Evolutionary conservation across 2,888 invertebrate genomes (phyloP).

Genomic region (Temnothorax ravouxi): DNA sequence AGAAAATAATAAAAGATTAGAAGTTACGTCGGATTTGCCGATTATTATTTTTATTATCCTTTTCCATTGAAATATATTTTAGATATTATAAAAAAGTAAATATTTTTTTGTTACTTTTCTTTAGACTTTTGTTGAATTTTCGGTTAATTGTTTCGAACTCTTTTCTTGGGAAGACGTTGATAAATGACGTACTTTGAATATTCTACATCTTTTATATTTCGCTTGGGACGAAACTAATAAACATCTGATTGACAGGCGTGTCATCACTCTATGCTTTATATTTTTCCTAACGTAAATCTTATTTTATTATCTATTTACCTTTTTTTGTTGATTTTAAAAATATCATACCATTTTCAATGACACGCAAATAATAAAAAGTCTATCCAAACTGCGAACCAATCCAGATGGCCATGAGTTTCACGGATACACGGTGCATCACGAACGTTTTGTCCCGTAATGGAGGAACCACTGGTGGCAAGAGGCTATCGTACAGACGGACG

Average conservation of each 20-base stretch:
- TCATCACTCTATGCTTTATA: background rate
- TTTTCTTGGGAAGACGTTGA: background rate
- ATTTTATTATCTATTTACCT: background rate
- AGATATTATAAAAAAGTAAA: background rate
- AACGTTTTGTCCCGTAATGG: constrained; percentile 54
- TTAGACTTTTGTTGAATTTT: background rate
- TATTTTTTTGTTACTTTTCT: background rate
- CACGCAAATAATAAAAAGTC: background rate
- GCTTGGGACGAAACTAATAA: background rate
- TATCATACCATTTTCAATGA: background rate
- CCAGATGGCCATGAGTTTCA: constrained; percentile 23
- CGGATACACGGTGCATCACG: constrained; percentile 27
- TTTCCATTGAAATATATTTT: background rate
- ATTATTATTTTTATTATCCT: background rate
- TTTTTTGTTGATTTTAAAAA: constrained; percentile 10
- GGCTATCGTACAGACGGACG: constrained; percentile 72
- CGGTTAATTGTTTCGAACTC: background rate
- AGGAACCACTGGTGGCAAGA: constrained; percentile 72
- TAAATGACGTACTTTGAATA: background rate
- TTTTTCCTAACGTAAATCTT: background rate
- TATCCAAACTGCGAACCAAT: background rate
- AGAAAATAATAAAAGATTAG: background rate
- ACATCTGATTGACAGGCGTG: background rate
- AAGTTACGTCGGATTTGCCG: background rate
- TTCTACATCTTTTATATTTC: background rate